Conservation (phyloP, 2,113 vertebrate species). For the Anarhynchus alexandrinus region DNA sequence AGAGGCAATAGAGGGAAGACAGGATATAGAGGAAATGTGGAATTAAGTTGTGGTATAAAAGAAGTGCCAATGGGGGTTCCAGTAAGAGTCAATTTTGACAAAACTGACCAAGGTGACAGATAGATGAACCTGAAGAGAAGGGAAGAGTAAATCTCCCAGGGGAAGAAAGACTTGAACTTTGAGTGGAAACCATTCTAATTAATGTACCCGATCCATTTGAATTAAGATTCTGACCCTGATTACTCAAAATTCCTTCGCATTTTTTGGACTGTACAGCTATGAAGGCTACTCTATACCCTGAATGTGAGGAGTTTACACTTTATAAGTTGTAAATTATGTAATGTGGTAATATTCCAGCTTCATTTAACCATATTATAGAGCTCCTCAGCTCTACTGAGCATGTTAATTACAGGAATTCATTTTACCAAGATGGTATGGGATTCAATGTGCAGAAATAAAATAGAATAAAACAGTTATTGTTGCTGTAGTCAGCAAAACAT, state of each 20-base stretch:
- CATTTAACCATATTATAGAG: slow-evolving; percentile 7
- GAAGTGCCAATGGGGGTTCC: background rate
- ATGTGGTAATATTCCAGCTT: slow-evolving; percentile 23
- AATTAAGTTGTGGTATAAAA: background rate
- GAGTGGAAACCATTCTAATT: background rate
- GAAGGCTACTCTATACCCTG: background rate
- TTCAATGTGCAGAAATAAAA: slow-evolving; percentile 61
- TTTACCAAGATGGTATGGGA: slow-evolving; percentile 33
- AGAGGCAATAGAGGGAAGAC: background rate
- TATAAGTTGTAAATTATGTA: background rate
- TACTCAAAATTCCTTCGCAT: background rate
- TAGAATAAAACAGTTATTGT: background rate
- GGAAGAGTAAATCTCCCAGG: background rate
- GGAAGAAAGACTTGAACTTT: background rate
- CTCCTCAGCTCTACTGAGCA: slow-evolving; percentile 22
- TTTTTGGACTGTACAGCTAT: background rate
- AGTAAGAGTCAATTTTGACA: background rate
- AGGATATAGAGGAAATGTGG: background rate
- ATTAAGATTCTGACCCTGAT: background rate
- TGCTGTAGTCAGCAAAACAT: slow-evolving; percentile 43
- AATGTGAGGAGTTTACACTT: background rate
- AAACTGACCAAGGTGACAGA: background rate
- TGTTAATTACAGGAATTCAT: slow-evolving; percentile 63
- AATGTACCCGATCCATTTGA: background rate
- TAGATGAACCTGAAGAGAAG: background rate